Percentiles rank a stretch among this genome's conserved stretches.
These are phyloP conservation scores for Agapetus fuscipes DNA, from an alignment of 2,888 invertebrate genomes.

Conservation along the genomic window DNA sequence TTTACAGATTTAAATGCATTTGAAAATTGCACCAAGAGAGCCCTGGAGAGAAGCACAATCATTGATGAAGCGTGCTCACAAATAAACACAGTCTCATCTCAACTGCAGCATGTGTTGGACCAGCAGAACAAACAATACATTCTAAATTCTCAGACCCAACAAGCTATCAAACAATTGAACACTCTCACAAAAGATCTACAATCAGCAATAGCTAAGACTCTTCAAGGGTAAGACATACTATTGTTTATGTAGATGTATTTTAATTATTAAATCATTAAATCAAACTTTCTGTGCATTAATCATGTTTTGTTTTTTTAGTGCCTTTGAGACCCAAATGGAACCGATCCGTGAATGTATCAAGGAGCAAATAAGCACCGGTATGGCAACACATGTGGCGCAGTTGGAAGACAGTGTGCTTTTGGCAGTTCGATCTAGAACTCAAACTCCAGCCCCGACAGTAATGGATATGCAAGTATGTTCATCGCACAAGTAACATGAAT, in stretches of 20 bases:
- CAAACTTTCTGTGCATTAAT: no score
- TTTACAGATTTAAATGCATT: conserved; percentile 18
- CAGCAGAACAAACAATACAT: conserved; percentile 18
- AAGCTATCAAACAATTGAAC: conserved; percentile 15
- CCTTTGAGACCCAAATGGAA: conserved; percentile 38
- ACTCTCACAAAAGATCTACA: conserved; percentile 14
- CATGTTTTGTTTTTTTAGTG: conserved; percentile 29
- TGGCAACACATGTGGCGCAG: conserved; percentile 49
- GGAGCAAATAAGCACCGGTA: conserved; percentile 32
- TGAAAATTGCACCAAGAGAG: conserved; percentile 15
- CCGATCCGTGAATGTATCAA: conserved; percentile 26
- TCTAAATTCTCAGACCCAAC: conserved; percentile 16
- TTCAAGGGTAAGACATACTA: conserved; percentile 12
- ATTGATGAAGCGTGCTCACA: conserved; percentile 16
- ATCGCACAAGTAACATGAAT: neutral
- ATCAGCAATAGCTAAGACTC: conserved; percentile 11
- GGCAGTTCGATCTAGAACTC: conserved; percentile 59
- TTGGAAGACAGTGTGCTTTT: conserved; percentile 48
- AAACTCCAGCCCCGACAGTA: conserved; percentile 60
- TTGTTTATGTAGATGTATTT: no score
- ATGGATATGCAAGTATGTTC: conserved; percentile 34
- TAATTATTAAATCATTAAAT: no score
- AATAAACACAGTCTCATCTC: conserved; percentile 11
- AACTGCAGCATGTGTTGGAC: conserved; percentile 16
- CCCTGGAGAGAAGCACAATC: conserved; percentile 9